phyloP scores from a whole-genome alignment of 2,113 vertebrate species.

The Nothocercus julius region DNA sequence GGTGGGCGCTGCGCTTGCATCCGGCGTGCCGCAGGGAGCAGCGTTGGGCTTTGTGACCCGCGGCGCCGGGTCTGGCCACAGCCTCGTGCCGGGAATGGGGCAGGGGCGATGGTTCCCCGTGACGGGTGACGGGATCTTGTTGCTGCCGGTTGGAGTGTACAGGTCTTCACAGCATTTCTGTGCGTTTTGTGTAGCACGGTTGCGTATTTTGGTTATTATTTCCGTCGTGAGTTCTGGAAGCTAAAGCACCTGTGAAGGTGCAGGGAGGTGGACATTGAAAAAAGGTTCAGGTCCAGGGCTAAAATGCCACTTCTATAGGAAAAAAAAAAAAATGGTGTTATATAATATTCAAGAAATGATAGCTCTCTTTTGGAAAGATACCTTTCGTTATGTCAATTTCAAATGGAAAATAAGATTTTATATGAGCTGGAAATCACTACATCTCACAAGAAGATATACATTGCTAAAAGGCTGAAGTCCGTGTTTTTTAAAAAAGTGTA shows the following conservation, averaged over 20 bases:
- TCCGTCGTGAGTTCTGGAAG: not conserved
- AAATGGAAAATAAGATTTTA: rapidly evolving
- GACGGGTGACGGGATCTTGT: not conserved
- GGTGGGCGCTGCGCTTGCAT: no score
- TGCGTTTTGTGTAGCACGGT: rapidly evolving
- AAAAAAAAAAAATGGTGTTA: rapidly evolving
- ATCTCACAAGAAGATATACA: rapidly evolving
- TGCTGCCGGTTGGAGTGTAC: not conserved
- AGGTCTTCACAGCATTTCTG: rapidly evolving
- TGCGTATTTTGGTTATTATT: rapidly evolving
- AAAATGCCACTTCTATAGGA: no score
- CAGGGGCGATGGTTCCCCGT: no score
- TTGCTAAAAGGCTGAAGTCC: no score
- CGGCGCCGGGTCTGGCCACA: no score
- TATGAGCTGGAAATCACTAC: rapidly evolving
- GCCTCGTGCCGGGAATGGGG: no score
- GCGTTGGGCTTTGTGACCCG: no score
- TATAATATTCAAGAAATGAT: rapidly evolving
- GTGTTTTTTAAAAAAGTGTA: not conserved
- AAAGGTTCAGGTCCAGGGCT: not conserved
- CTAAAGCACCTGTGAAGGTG: not conserved
- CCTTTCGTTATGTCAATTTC: not conserved
- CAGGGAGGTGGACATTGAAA: not conserved
- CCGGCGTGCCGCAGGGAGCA: no score
- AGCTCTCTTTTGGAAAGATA: not conserved